Base-by-base conservation (phyloP, 2,888 invertebrate genomes). In the Lottia scabra region DNA sequence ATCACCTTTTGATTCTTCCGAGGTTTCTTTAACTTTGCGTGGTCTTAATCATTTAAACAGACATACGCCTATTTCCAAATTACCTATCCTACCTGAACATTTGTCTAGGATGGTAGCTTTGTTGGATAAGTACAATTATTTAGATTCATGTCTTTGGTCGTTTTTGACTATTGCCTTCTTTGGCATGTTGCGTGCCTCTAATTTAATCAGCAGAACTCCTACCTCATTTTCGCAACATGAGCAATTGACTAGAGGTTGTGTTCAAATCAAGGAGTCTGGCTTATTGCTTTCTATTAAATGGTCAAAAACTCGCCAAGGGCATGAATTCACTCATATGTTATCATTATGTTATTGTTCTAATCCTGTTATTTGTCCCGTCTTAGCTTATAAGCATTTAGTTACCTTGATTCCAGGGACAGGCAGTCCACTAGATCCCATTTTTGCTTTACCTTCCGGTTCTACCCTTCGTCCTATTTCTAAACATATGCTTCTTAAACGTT, bases 381-480 rank as follows among this genome's bases (percentile, higher is more conserved):
- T 48, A 48, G 48, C 48, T 19, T 48, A 48, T 48, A 48, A 48
- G n/a, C n/a, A n/a, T n/a, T n/a, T n/a, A n/a, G n/a, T n/a, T n/a
- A n/a, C n/a, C n/a, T 48, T 48, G 48, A 48, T 48, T 48, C 48
- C 48, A n/a, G 15, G 48, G 5, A 48, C 48, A 48, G 48, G 15
- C 13, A 48, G 48, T 48, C 5, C 48, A 5, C 6, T 10, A 15
- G 48, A 48, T 48, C 48, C 48, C 15, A 48, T 48, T 48, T 48
- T 48, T 19, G 48, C 48, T 10, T 48, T 48, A 48, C 48, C 48
- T 10, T 15, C 10, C 5, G 48, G 48, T 48, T 48, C 48, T 0
- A 48, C 16, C 0, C 48, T 48, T 48, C 19, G 16, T 48, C 48
- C 48, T 0, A 48, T 48, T 12, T 48, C 48, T n/a, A 48, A 48